Percentiles rank a stretch among this genome's conserved stretches.
Conservation (phyloP, 1,140 invertebrate genomes). For the Sweltsa coloradensis region DNA sequence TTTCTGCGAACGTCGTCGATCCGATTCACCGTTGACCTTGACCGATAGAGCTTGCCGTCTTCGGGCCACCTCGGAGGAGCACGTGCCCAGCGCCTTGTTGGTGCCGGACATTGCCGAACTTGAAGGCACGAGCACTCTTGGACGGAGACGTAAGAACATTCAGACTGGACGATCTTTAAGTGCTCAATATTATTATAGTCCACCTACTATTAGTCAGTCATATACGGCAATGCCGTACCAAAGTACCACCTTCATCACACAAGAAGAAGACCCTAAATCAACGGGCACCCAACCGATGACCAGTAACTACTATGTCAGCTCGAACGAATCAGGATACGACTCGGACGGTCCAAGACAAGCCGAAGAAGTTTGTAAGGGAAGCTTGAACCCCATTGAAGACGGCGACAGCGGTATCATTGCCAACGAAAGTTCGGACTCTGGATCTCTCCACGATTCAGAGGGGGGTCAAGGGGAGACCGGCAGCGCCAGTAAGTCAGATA, state of each 20-base stretch:
- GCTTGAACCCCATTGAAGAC: slow-evolving; percentile 12
- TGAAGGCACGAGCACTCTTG: slow-evolving; percentile 8
- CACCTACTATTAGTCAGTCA: too few species aligned
- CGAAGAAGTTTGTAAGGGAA: slow-evolving; percentile 9
- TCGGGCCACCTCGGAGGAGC: slow-evolving; percentile 33
- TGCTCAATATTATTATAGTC: too few species aligned
- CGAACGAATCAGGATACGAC: slow-evolving; percentile 72
- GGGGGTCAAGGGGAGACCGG: too few species aligned
- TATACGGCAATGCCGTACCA: too few species aligned
- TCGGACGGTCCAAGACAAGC: slow-evolving; percentile 48
- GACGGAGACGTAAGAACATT: background rate
- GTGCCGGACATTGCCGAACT: background rate
- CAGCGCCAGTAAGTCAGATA: background rate
- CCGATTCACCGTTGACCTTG: slow-evolving; percentile 2
- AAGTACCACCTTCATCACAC: too few species aligned
- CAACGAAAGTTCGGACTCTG: slow-evolving; percentile 25
- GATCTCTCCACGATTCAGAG: slow-evolving; percentile 21
- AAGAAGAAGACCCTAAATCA: too few species aligned
- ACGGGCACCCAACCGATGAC: too few species aligned
- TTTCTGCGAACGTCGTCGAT: slow-evolving; percentile 10
- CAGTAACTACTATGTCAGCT: slow-evolving; percentile 65
- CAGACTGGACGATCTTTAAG: too few species aligned
- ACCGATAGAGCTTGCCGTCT: slow-evolving; percentile 30
- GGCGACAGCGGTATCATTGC: slow-evolving; percentile 25
- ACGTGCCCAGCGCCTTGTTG: background rate